Evolutionary conservation across 2,797 vertebrate species (phyloP).

Genomic region (Artibeus jamaicensis): DNA sequence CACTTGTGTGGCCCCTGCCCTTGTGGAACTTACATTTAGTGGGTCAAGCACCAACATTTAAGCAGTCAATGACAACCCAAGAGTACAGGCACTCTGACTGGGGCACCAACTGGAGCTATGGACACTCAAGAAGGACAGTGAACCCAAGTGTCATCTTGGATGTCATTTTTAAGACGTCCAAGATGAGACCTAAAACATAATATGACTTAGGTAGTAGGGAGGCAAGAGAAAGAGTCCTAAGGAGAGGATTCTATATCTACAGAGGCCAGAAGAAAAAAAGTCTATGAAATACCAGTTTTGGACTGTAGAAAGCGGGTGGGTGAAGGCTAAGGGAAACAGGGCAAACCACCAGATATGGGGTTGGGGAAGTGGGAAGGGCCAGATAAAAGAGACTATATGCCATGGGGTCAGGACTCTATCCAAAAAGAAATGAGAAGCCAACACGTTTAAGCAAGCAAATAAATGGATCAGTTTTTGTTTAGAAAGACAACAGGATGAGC

Average conservation of each 20-base stretch:
- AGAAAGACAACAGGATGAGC: neutral
- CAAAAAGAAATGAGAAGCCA: conserved; percentile 9
- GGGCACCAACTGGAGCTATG: neutral
- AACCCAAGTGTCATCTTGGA: neutral
- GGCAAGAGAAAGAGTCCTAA: neutral
- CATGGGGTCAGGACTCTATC: neutral
- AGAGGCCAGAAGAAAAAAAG: neutral
- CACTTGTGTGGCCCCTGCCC: neutral
- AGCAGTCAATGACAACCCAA: neutral
- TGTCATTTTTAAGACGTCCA: neutral
- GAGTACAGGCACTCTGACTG: neutral
- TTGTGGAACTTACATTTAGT: neutral
- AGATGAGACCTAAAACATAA: neutral
- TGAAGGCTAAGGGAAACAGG: neutral
- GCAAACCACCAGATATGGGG: neutral
- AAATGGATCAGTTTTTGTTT: neutral
- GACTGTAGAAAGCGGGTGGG: neutral
- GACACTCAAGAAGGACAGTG: neutral
- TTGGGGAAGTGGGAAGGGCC: neutral
- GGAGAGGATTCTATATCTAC: neutral
- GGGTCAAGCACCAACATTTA: neutral
- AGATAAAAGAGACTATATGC: neutral
- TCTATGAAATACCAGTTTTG: neutral
- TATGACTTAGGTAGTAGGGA: neutral
- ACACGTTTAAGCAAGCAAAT: neutral